Evolutionary conservation across 2,797 vertebrate species (phyloP).

Genomic region (Sebastes vulpes): DNA sequence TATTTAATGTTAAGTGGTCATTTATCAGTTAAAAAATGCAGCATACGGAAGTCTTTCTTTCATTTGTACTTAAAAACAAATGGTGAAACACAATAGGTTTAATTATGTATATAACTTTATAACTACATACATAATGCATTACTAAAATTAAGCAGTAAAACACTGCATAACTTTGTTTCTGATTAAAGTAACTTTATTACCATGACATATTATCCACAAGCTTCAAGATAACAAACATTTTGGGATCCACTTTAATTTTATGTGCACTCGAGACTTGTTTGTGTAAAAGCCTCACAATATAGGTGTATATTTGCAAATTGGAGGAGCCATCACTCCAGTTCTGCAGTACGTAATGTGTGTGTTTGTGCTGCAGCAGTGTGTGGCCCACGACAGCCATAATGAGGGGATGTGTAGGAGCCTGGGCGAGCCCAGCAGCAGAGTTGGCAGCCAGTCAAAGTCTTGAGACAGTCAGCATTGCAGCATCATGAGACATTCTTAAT

Average conservation of each 20-base stretch:
- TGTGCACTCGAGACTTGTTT: not conserved
- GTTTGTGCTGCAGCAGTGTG: constrained; percentile 31
- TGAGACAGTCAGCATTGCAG: constrained; percentile 57
- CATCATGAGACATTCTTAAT: constrained; percentile 71
- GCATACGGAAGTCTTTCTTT: not conserved
- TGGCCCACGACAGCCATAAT: constrained; percentile 53
- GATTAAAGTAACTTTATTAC: not conserved
- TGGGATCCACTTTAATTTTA: not conserved
- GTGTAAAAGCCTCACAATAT: not conserved
- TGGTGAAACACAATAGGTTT: not conserved
- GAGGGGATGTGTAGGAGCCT: constrained; percentile 50
- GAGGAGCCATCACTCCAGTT: not conserved
- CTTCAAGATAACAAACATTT: not conserved
- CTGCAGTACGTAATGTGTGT: not conserved
- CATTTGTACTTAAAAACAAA: not conserved
- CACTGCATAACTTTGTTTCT: not conserved
- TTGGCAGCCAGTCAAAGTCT: constrained; percentile 61
- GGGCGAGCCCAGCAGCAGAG: constrained; percentile 53
- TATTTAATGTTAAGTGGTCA: not conserved
- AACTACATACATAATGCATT: not conserved
- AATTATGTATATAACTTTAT: not conserved
- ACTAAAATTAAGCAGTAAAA: not conserved
- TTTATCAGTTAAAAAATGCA: not conserved
- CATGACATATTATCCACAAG: not conserved
- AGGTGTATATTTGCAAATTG: constrained; percentile 2